Evolutionary conservation across 2,113 vertebrate species (phyloP), one percentile per base, ranked within the genome.

Genomic region (Sinocyclocheilus anshuiensis): DNA sequence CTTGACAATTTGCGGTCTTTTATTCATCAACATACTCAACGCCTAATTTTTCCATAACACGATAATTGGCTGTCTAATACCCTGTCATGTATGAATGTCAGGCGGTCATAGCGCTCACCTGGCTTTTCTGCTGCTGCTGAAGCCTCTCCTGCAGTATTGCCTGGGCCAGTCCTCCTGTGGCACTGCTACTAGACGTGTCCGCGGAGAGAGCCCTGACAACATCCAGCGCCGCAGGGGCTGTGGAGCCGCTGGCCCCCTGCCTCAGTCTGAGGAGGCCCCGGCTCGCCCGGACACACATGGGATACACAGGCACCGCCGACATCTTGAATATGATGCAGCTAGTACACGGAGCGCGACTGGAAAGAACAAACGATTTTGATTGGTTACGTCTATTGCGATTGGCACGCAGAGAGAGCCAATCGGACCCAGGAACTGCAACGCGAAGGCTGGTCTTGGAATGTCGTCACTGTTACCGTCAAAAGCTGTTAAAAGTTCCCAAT

Each of bases 261-360:
- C 91, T 26, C 50, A 93, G 76, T 79, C 92, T 22, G 65, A 94
- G 63, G 26, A 95, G 91, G 93, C 94, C 93, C 78, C 92, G 91
- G 88, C 88, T 90, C 0, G 92, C 92, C 53, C 94, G 91, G 7
- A 94, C 88, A 95, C 95, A 95, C 95, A 95, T 94, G 95, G 94
- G 90, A 86, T 92, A 90, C 89, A 94, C 81, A 69, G 89, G 90
- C 90, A 93, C 45, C 63, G 92, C 93, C 92, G 95, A 93, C 95
- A 96, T 95, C 89, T 95, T 95, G 93, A 91, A 93, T 86, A 45
- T 86, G 85, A 13, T 13, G 67, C 81, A 84, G 86, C 92, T 90
- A 90, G 92, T 84, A 86, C 85, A 71, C 45, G 80, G 42, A 88
- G 84, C 78, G 67, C 71, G 29, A 89, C 89, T 65, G 89, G 80